A percentile compares a stretch with the other conserved stretches of the same genome.
These are phyloP conservation scores for Typhlichthys eigenmanni DNA, from an alignment of 2,797 vertebrate genomes.

Conservation along the genomic window DNA sequence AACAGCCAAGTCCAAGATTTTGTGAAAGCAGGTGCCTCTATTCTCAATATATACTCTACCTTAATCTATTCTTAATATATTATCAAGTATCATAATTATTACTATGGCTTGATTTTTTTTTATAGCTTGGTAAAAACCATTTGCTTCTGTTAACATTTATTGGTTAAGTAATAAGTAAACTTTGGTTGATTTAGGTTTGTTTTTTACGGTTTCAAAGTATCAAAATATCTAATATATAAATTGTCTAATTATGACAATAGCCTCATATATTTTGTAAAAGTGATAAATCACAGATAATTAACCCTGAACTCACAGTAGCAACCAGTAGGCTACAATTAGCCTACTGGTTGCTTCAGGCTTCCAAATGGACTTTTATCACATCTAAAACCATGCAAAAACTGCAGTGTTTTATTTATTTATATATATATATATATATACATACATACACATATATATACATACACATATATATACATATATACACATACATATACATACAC, in stretches of 20 bases:
- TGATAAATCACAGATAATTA: conserved; percentile 41
- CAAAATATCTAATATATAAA: not conserved
- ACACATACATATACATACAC: too few relatives aligned
- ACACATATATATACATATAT: too few relatives aligned
- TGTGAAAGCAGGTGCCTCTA: conserved; percentile 15
- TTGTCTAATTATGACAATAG: conserved; percentile 9
- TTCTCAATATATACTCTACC: conserved; percentile 5
- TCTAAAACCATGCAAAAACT: conserved; percentile 53
- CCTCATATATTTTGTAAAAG: conserved; percentile 18
- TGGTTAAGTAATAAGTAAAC: conserved; percentile 9
- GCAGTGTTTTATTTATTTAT: too few relatives aligned
- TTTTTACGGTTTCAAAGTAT: conserved; percentile 11
- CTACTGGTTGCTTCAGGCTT: conserved; percentile 25
- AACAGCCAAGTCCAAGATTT: conserved; percentile 14
- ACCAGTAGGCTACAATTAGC: conserved; percentile 58
- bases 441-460: too few relatives aligned
- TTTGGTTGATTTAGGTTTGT: conserved; percentile 29
- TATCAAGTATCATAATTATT: conserved; percentile 1
- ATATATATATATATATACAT: too few relatives aligned
- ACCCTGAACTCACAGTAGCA: conserved; percentile 69
- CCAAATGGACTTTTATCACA: conserved; percentile 46
- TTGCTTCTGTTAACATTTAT: not conserved
- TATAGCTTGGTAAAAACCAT: not conserved
- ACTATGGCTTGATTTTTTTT: conserved; percentile 41
- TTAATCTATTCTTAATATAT: conserved; percentile 17